Evolutionary conservation across 1,140 invertebrate species (phyloP).

Genomic region (Coptotermes formosanus): DNA sequence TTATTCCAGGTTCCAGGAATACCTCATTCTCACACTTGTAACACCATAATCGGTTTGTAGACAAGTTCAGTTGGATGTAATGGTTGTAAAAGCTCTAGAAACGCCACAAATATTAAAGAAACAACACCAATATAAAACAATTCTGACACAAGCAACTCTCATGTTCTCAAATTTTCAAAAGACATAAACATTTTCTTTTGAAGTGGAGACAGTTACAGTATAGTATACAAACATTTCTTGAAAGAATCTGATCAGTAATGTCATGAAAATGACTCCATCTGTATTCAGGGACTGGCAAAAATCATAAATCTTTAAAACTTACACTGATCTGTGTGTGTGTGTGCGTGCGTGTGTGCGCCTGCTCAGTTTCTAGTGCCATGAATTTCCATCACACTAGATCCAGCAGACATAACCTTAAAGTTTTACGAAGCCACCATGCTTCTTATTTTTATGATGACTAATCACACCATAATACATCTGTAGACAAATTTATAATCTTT

Average conservation of each 20-base stretch:
- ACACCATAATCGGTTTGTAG: slow-evolving; percentile 81
- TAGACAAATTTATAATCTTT: too few relatives aligned
- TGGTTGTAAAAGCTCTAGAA: slow-evolving; percentile 50
- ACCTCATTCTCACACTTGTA: slow-evolving; percentile 77
- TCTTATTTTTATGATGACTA: too few relatives aligned
- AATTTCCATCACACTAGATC: too few relatives aligned
- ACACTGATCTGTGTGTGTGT: too few relatives aligned
- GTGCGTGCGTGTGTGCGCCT: too few relatives aligned
- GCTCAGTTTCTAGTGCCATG: too few relatives aligned
- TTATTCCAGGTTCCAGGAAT: slow-evolving; percentile 46
- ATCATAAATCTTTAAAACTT: too few relatives aligned
- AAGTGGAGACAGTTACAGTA: neutral
- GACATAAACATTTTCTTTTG: neutral
- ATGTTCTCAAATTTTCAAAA: neutral
- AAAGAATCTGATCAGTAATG: neutral
- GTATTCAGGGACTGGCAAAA: neutral
- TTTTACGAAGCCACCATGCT: too few relatives aligned
- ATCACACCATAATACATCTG: too few relatives aligned
- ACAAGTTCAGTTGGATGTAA: slow-evolving; percentile 79
- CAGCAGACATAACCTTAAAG: too few relatives aligned
- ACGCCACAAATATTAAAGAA: slow-evolving; percentile 21
- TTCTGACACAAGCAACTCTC: neutral
- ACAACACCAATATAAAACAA: neutral
- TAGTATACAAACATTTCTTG: neutral
- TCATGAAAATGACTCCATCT: neutral